These are phyloP conservation scores for Asobara japonica DNA, from an alignment of 1,140 invertebrate genomes.

Conservation along the genomic window DNA sequence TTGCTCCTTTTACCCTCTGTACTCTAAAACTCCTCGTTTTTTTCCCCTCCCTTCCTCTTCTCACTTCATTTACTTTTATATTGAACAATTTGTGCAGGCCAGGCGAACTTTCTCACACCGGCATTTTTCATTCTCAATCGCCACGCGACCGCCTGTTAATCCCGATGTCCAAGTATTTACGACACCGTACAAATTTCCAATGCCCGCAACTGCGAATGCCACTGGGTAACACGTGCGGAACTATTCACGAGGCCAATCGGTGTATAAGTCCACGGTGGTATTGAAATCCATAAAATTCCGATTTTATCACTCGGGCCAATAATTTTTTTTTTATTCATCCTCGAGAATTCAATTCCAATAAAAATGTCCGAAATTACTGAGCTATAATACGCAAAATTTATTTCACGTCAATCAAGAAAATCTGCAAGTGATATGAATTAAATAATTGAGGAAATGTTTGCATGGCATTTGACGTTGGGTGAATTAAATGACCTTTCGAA, in stretches of 20 bases:
- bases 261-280: neutral
- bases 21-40: neutral
- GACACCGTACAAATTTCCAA: constrained; percentile 11
- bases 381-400: neutral
- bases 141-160: constrained; percentile 12
- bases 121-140: neutral
- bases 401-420: too few relatives aligned
- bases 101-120: neutral
- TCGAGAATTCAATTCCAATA: neutral
- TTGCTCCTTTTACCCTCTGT: neutral
- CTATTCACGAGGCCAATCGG: neutral
- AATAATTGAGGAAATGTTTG: too few relatives aligned
- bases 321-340: neutral
- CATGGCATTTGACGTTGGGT: too few relatives aligned
- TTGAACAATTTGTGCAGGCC: neutral
- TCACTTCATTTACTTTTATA: constrained; percentile 2
- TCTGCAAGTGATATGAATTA: too few relatives aligned
- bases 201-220: neutral
- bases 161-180: constrained; percentile 2
- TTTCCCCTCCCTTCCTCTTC: neutral
- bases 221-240: neutral
- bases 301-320: neutral
- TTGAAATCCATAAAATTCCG: neutral
- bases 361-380: neutral
- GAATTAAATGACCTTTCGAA: too few relatives aligned